Conservation (phyloP, 1,140 invertebrate species). For the Cecropterus lyciades region DNA sequence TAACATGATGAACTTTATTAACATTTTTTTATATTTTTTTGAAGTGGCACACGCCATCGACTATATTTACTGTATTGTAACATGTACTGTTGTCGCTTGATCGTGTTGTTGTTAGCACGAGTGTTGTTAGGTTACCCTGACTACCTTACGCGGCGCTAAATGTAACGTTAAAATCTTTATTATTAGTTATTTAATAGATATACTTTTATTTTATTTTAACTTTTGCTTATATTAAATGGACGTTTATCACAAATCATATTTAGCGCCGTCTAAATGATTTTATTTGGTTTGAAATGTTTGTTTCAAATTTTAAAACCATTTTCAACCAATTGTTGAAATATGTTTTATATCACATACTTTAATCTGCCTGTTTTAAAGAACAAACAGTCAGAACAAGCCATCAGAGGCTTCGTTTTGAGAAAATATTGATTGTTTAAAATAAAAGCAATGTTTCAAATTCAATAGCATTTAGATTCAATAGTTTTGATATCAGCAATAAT, state of each 20-base stretch:
- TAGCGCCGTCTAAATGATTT: conserved; percentile 54
- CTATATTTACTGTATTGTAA: conserved; percentile 81
- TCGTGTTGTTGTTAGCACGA: conserved; percentile 77
- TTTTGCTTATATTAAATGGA: conserved; percentile 41
- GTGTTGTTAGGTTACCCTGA: conserved; percentile 74
- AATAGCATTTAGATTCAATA: conserved; percentile 16
- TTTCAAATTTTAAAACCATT: conserved; percentile 28
- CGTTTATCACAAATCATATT: conserved; percentile 50
- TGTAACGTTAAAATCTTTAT: conserved; percentile 45
- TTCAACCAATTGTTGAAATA: conserved; percentile 1
- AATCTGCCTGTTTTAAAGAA: conserved; percentile 17
- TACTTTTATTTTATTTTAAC: conserved; percentile 44
- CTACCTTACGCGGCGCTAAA: conserved; percentile 63
- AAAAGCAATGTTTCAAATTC: conserved; percentile 5
- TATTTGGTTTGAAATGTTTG: conserved; percentile 38
- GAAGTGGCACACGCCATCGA: conserved; percentile 82
- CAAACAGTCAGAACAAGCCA: conserved; percentile 17
- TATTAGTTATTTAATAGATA: conserved; percentile 52
- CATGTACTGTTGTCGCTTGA: conserved; percentile 79
- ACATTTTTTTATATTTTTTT: conserved; percentile 73
- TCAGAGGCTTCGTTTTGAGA: conserved; percentile 28
- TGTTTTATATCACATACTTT: conserved; percentile 13
- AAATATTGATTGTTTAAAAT: conserved; percentile 1
- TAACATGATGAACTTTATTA: conserved; percentile 83
- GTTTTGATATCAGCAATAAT: conserved; percentile 23